These are phyloP conservation scores for Cephalotes varians DNA, from an alignment of 2,888 invertebrate genomes.

Conservation along the genomic window DNA sequence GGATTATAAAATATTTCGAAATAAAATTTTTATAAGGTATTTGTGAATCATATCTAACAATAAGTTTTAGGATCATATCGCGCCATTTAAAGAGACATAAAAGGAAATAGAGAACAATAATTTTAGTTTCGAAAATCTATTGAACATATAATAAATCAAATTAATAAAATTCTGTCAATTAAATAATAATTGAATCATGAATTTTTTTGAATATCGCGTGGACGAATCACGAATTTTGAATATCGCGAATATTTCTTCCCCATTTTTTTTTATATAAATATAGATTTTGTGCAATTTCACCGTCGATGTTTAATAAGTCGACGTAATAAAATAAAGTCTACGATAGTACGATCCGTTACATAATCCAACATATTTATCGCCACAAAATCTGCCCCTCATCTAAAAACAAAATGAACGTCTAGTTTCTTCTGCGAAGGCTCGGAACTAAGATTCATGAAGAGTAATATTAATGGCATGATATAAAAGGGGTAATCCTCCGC, in stretches of 20 bases:
- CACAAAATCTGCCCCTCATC: background rate
- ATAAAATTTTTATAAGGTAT: background rate
- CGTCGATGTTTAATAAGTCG: background rate
- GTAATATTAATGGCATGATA: slow-evolving; percentile 79
- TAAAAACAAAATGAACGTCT: slow-evolving; percentile 34
- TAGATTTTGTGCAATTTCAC: background rate
- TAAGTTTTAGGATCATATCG: background rate
- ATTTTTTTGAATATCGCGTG: background rate
- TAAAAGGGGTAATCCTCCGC: slow-evolving; percentile 73
- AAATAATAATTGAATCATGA: background rate
- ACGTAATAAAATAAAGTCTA: slow-evolving; percentile 10
- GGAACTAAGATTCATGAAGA: slow-evolving; percentile 73
- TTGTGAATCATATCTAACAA: background rate
- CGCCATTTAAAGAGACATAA: background rate
- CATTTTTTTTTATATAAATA: background rate
- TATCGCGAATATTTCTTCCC: background rate
- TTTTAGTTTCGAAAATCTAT: background rate
- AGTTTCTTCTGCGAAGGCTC: slow-evolving; percentile 3
- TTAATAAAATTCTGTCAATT: background rate
- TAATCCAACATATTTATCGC: slow-evolving; percentile 32
- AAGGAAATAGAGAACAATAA: background rate
- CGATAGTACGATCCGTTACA: background rate
- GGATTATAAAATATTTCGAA: background rate
- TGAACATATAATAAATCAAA: slow-evolving; percentile 12
- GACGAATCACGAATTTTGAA: background rate